Percentiles rank a stretch among this genome's conserved stretches.
Evolutionary conservation across 2,113 vertebrate species (phyloP).

Genomic region (Proterorhinus semilunaris): DNA sequence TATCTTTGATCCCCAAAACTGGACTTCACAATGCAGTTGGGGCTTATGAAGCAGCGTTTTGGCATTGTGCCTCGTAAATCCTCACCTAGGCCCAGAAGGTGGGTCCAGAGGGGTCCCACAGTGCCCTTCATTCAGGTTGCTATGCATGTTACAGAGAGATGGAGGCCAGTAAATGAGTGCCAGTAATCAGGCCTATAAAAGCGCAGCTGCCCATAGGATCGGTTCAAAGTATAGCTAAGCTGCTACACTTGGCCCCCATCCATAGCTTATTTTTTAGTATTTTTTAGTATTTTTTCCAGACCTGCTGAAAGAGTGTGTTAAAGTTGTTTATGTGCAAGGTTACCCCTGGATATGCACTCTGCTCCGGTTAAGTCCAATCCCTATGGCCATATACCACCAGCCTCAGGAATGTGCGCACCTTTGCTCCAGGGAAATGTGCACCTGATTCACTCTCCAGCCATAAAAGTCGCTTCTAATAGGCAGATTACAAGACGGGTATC

Average conservation of each 20-base stretch:
- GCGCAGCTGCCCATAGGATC: constrained; percentile 42
- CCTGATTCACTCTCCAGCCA: constrained; percentile 55
- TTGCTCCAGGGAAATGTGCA: constrained; percentile 69
- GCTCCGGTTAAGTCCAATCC: constrained; percentile 63
- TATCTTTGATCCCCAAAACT: constrained; percentile 28
- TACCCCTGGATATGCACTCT: constrained; percentile 68
- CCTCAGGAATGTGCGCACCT: constrained; percentile 63
- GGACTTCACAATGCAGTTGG: constrained; percentile 34
- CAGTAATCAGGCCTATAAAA: constrained; percentile 62
- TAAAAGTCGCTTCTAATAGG: constrained; percentile 61
- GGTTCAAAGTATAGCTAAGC: constrained; percentile 35
- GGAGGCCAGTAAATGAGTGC: constrained; percentile 56
- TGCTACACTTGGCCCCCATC: constrained; percentile 37
- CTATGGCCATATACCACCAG: constrained; percentile 48
- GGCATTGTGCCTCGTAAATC: constrained; percentile 40
- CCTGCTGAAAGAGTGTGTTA: constrained; percentile 13
- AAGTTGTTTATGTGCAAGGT: constrained; percentile 52
- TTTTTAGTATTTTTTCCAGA: neutral
- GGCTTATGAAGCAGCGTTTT: constrained; percentile 46
- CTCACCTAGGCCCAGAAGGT: constrained; percentile 49
- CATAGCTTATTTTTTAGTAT: too few relatives aligned
- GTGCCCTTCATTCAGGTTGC: constrained; percentile 49
- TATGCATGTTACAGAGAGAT: constrained; percentile 53
- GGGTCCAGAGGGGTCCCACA: constrained; percentile 41
- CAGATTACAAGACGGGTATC: constrained; percentile 45